phyloP scores from a whole-genome alignment of 2,113 vertebrate genomes.

The Cnemophilus loriae region DNA sequence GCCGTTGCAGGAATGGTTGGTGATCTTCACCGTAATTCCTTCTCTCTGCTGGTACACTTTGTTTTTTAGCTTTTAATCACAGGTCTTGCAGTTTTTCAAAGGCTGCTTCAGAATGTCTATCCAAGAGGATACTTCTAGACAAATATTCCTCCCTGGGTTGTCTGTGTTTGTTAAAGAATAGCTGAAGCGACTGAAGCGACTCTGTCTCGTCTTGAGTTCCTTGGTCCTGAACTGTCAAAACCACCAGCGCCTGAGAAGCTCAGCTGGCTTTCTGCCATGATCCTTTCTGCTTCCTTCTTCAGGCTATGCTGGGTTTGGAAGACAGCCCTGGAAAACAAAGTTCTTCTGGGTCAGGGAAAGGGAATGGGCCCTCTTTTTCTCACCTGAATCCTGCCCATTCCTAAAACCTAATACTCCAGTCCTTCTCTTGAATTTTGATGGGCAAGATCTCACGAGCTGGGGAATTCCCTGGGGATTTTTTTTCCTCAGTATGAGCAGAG shows the following conservation, averaged over 20 bases:
- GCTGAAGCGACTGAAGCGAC: not conserved
- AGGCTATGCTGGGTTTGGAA: not conserved
- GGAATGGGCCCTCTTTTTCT: not conserved
- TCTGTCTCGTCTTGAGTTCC: not conserved
- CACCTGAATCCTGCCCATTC: not conserved
- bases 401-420: not conserved
- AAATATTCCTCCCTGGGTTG: not conserved
- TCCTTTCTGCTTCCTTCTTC: not conserved
- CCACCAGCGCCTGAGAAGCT: not conserved
- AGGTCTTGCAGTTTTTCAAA: not conserved
- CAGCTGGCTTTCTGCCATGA: not conserved
- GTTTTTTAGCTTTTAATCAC: not conserved
- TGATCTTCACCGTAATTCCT: not conserved
- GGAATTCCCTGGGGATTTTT: slow-evolving; percentile 27
- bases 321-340: not conserved
- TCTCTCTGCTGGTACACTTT: not conserved
- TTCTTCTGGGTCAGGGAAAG: not conserved
- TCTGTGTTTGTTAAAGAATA: not conserved
- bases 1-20: not conserved
- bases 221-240: not conserved
- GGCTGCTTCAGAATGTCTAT: not conserved
- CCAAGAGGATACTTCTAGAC: not conserved
- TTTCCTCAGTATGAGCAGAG: not conserved
- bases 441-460: not conserved
- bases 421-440: not conserved